These are phyloP conservation scores for Phainopepla nitens DNA, from an alignment of 2,113 vertebrate genomes.

Conservation along the genomic window DNA sequence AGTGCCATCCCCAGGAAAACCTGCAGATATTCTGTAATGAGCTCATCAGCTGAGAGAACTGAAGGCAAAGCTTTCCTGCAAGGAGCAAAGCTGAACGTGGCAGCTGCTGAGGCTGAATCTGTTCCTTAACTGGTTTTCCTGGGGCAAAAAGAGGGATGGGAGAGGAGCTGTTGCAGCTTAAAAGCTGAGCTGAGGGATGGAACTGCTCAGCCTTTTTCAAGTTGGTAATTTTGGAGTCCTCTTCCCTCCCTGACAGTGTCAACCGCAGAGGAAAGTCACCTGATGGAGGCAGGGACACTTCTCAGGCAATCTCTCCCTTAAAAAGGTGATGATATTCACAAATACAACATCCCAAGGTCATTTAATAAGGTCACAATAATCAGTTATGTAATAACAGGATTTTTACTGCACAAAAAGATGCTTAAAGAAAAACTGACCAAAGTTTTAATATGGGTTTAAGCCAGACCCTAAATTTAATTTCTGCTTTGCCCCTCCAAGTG, in stretches of 20 bases:
- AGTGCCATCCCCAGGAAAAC: background rate
- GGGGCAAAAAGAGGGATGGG: background rate
- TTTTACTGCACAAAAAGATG: background rate
- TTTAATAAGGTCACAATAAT: background rate
- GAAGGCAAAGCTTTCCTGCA: background rate
- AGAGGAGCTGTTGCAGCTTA: background rate
- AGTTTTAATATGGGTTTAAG: background rate
- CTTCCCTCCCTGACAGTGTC: background rate
- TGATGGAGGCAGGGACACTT: background rate
- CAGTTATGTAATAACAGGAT: rapidly evolving
- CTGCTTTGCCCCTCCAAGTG: background rate
- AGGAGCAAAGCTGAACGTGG: background rate
- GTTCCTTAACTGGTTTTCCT: background rate
- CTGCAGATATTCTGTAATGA: background rate
- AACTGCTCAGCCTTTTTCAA: background rate
- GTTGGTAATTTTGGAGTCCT: rapidly evolving
- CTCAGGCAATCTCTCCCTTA: background rate
- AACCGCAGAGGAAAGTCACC: background rate
- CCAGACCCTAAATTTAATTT: background rate
- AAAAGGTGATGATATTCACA: background rate
- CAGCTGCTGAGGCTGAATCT: background rate
- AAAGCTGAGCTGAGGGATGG: background rate
- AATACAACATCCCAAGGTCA: background rate
- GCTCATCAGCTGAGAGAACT: background rate
- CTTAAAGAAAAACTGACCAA: background rate